These are phyloP conservation scores for Diadumene lineata DNA, from an alignment of 92 coral and sea anemone species.

Conservation along the genomic window DNA sequence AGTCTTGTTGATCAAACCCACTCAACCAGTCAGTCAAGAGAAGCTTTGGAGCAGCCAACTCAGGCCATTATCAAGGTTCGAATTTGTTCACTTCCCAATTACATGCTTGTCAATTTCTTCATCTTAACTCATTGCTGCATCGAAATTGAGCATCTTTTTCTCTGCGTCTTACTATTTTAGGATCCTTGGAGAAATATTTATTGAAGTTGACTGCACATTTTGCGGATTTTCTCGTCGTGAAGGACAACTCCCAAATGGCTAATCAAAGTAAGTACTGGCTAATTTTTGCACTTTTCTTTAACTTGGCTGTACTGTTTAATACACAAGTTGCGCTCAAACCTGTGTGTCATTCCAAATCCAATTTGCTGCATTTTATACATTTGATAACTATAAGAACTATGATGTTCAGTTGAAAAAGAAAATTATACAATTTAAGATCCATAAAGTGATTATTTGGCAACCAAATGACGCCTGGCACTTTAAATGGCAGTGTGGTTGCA, in stretches of 20 bases:
- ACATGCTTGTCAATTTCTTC: slow-evolving; percentile 14
- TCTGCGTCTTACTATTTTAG: slow-evolving; percentile 10
- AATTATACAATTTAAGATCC: not conserved
- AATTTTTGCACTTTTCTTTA: not conserved
- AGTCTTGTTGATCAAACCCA: slow-evolving; percentile 95
- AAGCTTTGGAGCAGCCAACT: slow-evolving; percentile 31
- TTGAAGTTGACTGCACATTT: slow-evolving; percentile 13
- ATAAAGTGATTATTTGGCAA: not conserved
- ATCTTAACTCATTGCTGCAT: not conserved
- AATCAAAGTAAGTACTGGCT: slow-evolving; percentile 30
- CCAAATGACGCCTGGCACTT: not conserved
- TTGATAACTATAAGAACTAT: not conserved
- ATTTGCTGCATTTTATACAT: not conserved
- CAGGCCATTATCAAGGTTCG: slow-evolving; percentile 22
- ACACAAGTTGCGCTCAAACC: not conserved
- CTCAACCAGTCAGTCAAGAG: slow-evolving; percentile 88
- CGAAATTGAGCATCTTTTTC: slow-evolving; percentile 1
- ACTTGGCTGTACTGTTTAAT: not conserved
- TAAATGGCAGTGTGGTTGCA: not conserved
- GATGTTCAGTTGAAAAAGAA: not conserved
- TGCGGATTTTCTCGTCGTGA: not conserved
- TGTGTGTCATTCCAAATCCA: not conserved
- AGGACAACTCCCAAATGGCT: slow-evolving; percentile 33
- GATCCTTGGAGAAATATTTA: slow-evolving; percentile 2
- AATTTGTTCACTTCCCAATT: slow-evolving; percentile 22